A percentile compares a stretch with the other conserved stretches of the same genome.
phyloP scores from a whole-genome alignment of 2,113 vertebrate species.

The Apodemus speciosus region DNA sequence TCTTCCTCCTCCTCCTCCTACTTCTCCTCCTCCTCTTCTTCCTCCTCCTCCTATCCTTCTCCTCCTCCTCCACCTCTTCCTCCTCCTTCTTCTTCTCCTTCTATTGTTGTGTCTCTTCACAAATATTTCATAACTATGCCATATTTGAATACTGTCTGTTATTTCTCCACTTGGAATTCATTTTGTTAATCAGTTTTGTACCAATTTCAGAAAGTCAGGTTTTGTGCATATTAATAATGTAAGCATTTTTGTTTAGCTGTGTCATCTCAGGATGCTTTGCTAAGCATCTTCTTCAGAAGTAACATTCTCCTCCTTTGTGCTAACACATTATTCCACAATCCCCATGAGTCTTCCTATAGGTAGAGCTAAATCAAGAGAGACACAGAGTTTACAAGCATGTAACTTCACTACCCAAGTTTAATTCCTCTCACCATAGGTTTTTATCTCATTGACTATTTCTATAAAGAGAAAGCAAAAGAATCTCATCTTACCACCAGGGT shows the following conservation, averaged over 20 bases:
- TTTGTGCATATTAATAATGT: neutral
- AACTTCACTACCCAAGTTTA: neutral
- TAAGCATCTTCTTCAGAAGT: neutral
- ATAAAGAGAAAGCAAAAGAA: neutral
- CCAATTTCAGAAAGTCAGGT: slow-evolving; percentile 5
- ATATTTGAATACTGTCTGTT: neutral
- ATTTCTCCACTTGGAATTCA: neutral
- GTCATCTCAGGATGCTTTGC: neutral
- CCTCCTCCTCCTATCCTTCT: too few species aligned
- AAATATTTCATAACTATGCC: neutral
- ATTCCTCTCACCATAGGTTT: neutral
- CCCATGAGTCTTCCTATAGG: neutral
- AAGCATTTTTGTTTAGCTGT: neutral
- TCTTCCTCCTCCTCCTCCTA: too few species aligned
- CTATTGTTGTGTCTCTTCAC: neutral
- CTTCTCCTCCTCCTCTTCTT: too few species aligned
- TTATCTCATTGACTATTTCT: neutral
- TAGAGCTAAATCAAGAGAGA: neutral
- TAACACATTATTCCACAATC: neutral
- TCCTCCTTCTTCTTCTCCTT: neutral
- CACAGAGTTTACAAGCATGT: neutral
- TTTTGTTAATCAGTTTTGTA: neutral
- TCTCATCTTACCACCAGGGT: accelerated
- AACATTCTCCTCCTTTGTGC: neutral
- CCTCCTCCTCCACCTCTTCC: too few species aligned